Base-by-base conservation (phyloP, 37 sponge, comb jelly and placozoan species). In the Ephydatia muelleri region DNA sequence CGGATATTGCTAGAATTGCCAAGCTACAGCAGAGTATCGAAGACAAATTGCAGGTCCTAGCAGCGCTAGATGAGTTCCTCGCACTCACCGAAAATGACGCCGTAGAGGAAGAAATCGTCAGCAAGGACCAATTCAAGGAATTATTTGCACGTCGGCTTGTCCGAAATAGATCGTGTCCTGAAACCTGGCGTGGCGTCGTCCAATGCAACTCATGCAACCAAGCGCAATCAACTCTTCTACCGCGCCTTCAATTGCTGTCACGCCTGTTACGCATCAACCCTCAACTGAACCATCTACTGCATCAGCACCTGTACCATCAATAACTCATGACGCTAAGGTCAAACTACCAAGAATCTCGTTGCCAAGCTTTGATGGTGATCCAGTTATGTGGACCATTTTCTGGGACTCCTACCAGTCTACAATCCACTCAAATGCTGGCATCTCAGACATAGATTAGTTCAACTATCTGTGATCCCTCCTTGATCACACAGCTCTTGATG, bases 401-500 rank as follows among this genome's bases (percentile, higher is more conserved):
- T 76, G 77, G 77, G 77, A 76, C 38, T 36, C 38, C 22, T 76
- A 76, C 37, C 34, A 33, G 25, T 28, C 38, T 36, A 11, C 77
- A 38, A 38, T 76, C 48, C 77, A 76, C 38, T 28, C 28, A 14
- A 76, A 76, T 38, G 39, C 28, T 11, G 19, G 28, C 27, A 34
- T 76, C 12, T 76, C 77, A 2, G 77, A 35, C 77, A 38, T 37
- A 3, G 77, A 76, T 29, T 36, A 76, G 30, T 76, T 76, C 34
- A 76, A 33, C 48, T 40, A 76, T 38, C 40, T 76, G 38, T 14
- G 77, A 76, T 76, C 77, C 27, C 77, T 76, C 0, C 39, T 76
- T 33, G 38, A 76, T 21, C 6, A 38, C 28, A 33, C 38, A 4
- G 77, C 77, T 16, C 39, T 38, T 6, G 40, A 38, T 28, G 35